phyloP scores from a whole-genome alignment of 1,140 invertebrate genomes.

The Papilio polyxenes region DNA sequence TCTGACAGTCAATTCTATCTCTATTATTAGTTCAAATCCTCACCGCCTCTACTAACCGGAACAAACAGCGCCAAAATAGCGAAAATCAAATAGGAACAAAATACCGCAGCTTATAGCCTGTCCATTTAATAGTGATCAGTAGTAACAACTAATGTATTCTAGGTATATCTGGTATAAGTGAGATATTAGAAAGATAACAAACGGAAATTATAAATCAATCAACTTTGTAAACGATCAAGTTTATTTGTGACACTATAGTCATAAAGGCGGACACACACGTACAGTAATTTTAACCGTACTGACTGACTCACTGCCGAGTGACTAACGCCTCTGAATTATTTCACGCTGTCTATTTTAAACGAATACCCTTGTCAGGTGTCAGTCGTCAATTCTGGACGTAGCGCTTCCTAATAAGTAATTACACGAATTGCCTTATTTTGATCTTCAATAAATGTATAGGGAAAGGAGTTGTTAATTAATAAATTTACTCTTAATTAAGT shows the following conservation, averaged over 20 bases:
- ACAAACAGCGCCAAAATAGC: too few species aligned
- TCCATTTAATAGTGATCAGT: too few species aligned
- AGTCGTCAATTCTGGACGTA: conserved; percentile 19
- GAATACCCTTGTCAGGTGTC: conserved; percentile 27
- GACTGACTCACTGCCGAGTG: conserved; percentile 18
- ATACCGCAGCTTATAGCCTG: too few species aligned
- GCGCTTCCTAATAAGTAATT: conserved; percentile 21
- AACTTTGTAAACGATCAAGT: not conserved
- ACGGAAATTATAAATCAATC: not conserved
- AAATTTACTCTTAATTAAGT: not conserved
- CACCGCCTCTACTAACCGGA: too few species aligned
- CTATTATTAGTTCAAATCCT: too few species aligned
- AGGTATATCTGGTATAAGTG: not conserved
- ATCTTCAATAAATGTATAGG: not conserved
- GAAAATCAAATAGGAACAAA: too few species aligned
- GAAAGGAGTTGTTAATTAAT: not conserved
- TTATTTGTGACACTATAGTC: conserved; percentile 4
- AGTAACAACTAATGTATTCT: too few species aligned
- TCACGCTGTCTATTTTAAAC: conserved; percentile 33
- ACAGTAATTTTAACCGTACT: conserved; percentile 19
- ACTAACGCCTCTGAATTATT: conserved; percentile 17
- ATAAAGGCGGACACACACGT: conserved; percentile 11
- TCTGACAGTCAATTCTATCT: too few species aligned
- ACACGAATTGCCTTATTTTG: conserved; percentile 11
- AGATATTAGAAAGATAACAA: not conserved